A percentile compares a stretch with the other conserved stretches of the same genome.
Evolutionary conservation across 2,888 invertebrate genomes (phyloP).

Genomic region (Pterostichus niger): DNA sequence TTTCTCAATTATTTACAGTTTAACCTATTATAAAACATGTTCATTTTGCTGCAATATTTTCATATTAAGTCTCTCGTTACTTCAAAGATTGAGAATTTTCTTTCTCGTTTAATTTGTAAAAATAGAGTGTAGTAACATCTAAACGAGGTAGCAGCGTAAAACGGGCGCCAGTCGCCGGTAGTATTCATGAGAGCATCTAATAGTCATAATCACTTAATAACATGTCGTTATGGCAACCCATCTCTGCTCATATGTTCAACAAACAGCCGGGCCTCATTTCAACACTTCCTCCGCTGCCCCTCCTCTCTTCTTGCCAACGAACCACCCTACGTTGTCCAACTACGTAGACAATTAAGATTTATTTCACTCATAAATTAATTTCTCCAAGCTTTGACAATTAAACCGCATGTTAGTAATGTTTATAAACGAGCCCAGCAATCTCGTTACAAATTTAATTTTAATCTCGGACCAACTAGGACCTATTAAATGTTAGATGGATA

Average conservation of each 20-base stretch:
- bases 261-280: conserved; percentile 6
- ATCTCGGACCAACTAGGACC: conserved; percentile 6
- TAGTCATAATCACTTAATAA: conserved; percentile 61
- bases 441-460: conserved; percentile 59
- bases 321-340: conserved; percentile 22
- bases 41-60: background rate
- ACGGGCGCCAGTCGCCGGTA: conserved; percentile 42
- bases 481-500: no score
- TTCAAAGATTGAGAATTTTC: background rate
- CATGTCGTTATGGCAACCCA: conserved; percentile 36
- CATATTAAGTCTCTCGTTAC: background rate
- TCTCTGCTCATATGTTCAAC: conserved; percentile 7
- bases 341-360: conserved; percentile 55
- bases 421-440: conserved; percentile 47
- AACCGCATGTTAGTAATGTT: conserved; percentile 39
- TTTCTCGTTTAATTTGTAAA: background rate
- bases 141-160: conserved; percentile 6
- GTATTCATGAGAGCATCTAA: conserved; percentile 48
- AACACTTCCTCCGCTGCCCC: background rate
- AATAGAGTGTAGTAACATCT: background rate
- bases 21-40: background rate
- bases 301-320: background rate
- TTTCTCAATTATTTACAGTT: no score
- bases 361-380: conserved; percentile 58
- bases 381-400: conserved; percentile 45